phyloP scores from a whole-genome alignment of 2,113 vertebrate genomes.

The Laticauda laticaudata region DNA sequence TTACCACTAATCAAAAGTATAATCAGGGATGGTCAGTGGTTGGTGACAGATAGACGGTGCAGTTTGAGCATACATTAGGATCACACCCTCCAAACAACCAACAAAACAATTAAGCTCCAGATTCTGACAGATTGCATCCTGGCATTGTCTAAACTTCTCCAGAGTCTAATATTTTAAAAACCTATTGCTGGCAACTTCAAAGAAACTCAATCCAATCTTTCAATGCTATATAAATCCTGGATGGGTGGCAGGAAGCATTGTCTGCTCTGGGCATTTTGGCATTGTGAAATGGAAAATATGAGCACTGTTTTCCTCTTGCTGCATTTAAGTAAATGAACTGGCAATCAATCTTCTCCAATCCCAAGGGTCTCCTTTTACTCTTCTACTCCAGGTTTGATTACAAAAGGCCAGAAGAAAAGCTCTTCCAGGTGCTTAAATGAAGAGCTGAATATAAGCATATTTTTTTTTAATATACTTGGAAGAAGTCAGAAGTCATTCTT shows the following conservation, averaged over 20 bases:
- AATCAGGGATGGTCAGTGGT: neutral
- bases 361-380: conserved; percentile 45
- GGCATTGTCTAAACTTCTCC: neutral
- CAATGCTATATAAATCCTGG: neutral
- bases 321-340: conserved; percentile 59
- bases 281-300: conserved; percentile 47
- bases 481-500: neutral
- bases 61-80: neutral
- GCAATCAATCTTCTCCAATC: conserved; percentile 54
- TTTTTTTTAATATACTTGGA: too few relatives aligned
- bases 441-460: too few relatives aligned
- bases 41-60: neutral
- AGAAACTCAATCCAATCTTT: neutral
- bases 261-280: conserved; percentile 2
- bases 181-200: neutral
- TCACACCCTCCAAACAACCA: neutral
- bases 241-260: neutral
- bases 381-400: conserved; percentile 14
- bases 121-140: neutral
- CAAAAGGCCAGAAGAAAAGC: conserved; percentile 46
- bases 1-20: neutral
- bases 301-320: conserved; percentile 47
- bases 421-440: conserved; percentile 16
- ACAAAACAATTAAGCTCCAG: neutral
- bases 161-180: neutral